phyloP scores from a whole-genome alignment of 2,113 vertebrate species.

The Centrocercus urophasianus region DNA sequence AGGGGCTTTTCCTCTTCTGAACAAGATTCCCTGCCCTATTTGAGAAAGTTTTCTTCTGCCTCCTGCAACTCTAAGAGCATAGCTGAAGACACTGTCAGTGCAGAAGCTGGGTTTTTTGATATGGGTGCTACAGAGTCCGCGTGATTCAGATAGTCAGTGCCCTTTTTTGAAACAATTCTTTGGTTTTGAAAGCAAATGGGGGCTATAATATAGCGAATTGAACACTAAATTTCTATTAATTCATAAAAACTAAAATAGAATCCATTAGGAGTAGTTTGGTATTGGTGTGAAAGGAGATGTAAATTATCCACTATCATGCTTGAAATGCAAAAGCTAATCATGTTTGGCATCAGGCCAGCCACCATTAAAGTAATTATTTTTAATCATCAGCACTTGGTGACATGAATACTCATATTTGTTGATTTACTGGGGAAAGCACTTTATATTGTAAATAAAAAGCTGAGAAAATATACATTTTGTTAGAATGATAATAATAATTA shows the following conservation, averaged over 20 bases:
- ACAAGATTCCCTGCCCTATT: not conserved
- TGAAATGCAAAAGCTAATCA: constrained; percentile 81
- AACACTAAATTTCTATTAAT: constrained; percentile 83
- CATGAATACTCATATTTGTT: constrained; percentile 89
- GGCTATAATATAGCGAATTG: constrained; percentile 63
- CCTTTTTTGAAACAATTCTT: constrained; percentile 60
- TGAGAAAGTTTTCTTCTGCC: not conserved
- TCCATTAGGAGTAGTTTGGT: constrained; percentile 80
- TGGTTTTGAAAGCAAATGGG: constrained; percentile 72
- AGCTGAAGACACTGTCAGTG: constrained; percentile 10
- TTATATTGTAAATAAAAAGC: constrained; percentile 84
- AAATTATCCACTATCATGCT: constrained; percentile 82
- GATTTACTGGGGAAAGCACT: constrained; percentile 85
- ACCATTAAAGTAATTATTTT: constrained; percentile 89
- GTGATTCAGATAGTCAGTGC: constrained; percentile 24
- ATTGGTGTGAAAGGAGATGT: constrained; percentile 78
- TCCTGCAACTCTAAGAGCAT: constrained; percentile 51
- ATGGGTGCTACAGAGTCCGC: not conserved
- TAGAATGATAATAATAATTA: constrained; percentile 76
- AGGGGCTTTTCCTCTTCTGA: not conserved
- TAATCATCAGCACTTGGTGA: constrained; percentile 87
- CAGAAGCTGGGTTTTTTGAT: constrained; percentile 36
- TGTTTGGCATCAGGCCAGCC: constrained; percentile 82
- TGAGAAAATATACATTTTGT: constrained; percentile 81
- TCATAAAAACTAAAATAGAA: constrained; percentile 86